Conservation (phyloP, 2,888 invertebrate genomes). For the Xanthorhoe designata region DNA sequence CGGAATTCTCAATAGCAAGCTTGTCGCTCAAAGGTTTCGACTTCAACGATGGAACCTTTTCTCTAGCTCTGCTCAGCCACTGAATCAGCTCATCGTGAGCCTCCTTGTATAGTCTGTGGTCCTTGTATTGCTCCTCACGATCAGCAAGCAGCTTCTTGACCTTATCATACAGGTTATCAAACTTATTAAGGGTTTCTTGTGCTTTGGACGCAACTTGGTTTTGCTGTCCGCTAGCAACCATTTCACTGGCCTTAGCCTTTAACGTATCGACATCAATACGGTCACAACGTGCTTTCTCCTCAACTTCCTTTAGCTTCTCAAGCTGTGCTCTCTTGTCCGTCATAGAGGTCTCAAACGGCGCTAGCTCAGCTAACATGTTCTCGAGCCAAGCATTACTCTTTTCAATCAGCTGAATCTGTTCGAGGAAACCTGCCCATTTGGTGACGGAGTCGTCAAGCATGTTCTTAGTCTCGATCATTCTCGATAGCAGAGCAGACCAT, state of each 20-base stretch:
- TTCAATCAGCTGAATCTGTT: constrained; percentile 94
- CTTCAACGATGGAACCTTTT: constrained; percentile 94
- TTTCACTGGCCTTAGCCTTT: constrained; percentile 93
- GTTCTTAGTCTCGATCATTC: constrained; percentile 96
- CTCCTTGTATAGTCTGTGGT: constrained; percentile 95
- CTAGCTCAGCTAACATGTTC: constrained; percentile 89
- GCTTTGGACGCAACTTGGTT: constrained; percentile 93
- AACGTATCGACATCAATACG: constrained; percentile 95
- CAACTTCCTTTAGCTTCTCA: constrained; percentile 93
- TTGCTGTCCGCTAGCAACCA: constrained; percentile 94
- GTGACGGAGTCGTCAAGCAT: constrained; percentile 95
- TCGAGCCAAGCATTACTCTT: constrained; percentile 93
- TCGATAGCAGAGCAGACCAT: constrained; percentile 94
- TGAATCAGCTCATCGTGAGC: constrained; percentile 95
- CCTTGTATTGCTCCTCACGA: constrained; percentile 94
- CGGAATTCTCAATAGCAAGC: constrained; percentile 94
- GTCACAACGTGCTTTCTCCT: constrained; percentile 95
- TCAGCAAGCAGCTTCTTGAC: constrained; percentile 91
- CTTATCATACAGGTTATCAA: constrained; percentile 91
- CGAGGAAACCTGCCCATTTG: constrained; percentile 95
- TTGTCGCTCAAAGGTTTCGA: constrained; percentile 94
- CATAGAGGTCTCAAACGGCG: constrained; percentile 92
- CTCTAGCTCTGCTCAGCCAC: constrained; percentile 95
- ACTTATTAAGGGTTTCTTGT: constrained; percentile 93
- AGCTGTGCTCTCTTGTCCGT: constrained; percentile 94